phyloP scores from a whole-genome alignment of 2,888 invertebrate genomes.

The Phrixothrix hirtus region DNA sequence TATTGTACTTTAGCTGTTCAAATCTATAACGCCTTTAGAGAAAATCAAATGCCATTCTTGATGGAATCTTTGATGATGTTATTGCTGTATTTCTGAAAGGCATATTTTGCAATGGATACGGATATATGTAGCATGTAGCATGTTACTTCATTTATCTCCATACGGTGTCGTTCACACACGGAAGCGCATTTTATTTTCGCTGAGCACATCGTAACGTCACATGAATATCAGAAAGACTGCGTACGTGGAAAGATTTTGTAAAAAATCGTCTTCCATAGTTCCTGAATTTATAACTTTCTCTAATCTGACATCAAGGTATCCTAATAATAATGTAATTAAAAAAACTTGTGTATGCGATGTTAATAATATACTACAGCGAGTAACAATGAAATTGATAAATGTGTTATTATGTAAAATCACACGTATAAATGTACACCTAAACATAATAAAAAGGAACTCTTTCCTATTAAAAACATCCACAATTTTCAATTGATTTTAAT shows the following conservation, averaged over 20 bases:
- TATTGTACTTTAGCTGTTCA: too few relatives aligned
- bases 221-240: constrained; percentile 46
- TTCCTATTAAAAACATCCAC: too few relatives aligned
- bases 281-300: constrained; percentile 22
- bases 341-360: too few relatives aligned
- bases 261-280: constrained; percentile 31
- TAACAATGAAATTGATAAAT: too few relatives aligned
- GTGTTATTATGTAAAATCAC: too few relatives aligned
- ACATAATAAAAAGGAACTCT: too few relatives aligned
- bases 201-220: constrained; percentile 48
- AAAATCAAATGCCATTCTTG: too few relatives aligned
- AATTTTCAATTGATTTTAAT: too few relatives aligned
- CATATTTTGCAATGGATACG: constrained; percentile 30
- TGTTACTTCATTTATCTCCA: constrained; percentile 47
- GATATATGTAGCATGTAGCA: constrained; percentile 43
- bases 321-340: background rate
- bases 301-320: constrained; percentile 11
- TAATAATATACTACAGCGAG: too few relatives aligned
- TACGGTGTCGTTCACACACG: constrained; percentile 48
- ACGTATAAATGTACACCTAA: too few relatives aligned
- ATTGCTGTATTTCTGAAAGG: constrained; percentile 1
- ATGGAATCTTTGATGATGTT: too few relatives aligned
- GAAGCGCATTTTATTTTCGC: constrained; percentile 50
- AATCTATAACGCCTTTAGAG: too few relatives aligned
- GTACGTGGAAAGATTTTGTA: constrained; percentile 42